These are phyloP conservation scores for Leptinotarsa defecta DNA, from an alignment of 1,140 invertebrate genomes.

Conservation along the genomic window DNA sequence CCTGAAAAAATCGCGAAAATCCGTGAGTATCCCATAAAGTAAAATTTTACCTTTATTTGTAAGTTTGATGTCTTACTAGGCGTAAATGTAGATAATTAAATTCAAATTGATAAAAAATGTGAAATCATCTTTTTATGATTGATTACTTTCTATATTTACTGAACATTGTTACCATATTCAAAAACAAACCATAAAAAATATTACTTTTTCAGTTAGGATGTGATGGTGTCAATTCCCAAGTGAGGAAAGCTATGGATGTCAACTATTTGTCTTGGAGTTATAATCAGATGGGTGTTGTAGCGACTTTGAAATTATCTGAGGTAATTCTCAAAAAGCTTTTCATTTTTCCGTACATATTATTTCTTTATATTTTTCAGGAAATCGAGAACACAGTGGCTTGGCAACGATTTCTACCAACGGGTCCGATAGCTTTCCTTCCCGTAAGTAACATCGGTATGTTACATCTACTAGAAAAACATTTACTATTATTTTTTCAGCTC, in stretches of 20 bases:
- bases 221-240: slow-evolving; percentile 88
- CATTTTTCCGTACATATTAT: neutral
- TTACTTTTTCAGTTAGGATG: slow-evolving; percentile 79
- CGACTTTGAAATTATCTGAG: slow-evolving; percentile 80
- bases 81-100: too few relatives aligned
- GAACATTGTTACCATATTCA: too few relatives aligned
- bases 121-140: too few relatives aligned
- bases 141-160: too few relatives aligned
- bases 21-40: too few relatives aligned
- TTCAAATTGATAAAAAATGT: too few relatives aligned
- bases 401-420: slow-evolving; percentile 91
- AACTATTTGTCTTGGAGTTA: slow-evolving; percentile 83
- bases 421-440: slow-evolving; percentile 89
- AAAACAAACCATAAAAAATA: too few relatives aligned
- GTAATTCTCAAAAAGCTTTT: slow-evolving; percentile 54
- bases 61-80: too few relatives aligned
- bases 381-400: slow-evolving; percentile 83
- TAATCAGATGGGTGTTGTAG: slow-evolving; percentile 88
- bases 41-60: too few relatives aligned
- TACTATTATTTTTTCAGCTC: slow-evolving; percentile 59
- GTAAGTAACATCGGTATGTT: slow-evolving; percentile 58
- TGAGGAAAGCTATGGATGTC: slow-evolving; percentile 78
- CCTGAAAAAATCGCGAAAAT: too few relatives aligned
- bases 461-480: neutral
- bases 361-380: slow-evolving; percentile 32